Base-by-base conservation (phyloP, 1,140 invertebrate species). In the Drosophila truncata region DNA sequence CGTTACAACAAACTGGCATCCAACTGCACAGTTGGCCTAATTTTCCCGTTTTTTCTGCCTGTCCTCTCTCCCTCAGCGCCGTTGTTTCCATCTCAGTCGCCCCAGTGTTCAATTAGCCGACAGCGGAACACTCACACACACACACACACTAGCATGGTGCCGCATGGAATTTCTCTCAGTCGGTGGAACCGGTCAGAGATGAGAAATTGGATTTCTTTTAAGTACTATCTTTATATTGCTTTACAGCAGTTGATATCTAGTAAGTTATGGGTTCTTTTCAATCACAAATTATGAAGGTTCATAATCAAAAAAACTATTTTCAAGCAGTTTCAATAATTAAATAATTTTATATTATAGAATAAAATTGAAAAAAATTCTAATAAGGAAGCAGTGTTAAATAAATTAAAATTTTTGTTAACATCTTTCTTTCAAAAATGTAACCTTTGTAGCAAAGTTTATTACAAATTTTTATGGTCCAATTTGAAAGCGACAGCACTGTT, bases 21-120 rank as follows among this genome's bases (percentile, higher is more conserved):
- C 63, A 75, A 88, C 80, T 91, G 82, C 86, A 90, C 67, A 86
- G 84, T 86, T 87, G 86, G 71, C 86, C 86, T 79, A 91, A 86
- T 91, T 91, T 69, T 80, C 44, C 55, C 69, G 50, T 78, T 65
- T 46, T 69, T 55, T 55, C 52, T 55, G 52, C 27, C 63, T 55
- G 52, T 29, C 60, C 73, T 81, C 62, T 65, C 59, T 70, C 47
- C 49, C 33, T 79, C 49, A 76, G 52, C 76, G 64, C 57, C 76
- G 35, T 23, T 63, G 35, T 33, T 78, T 62, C 55, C 35, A 20
- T 54, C 41, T 41, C 42, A 25, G 37, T 60, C 27, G 35, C 58
- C 57, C 54, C 57, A 65, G 55, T 66, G 78, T 75, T 87, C 86
- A 91, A 91, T 91, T 91, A 91, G 82, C 82, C 58, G 70, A 35